Evolutionary conservation across 1,140 invertebrate species (phyloP), one percentile per base, ranked within the genome.

Genomic region (Zaprionus taronus): DNA sequence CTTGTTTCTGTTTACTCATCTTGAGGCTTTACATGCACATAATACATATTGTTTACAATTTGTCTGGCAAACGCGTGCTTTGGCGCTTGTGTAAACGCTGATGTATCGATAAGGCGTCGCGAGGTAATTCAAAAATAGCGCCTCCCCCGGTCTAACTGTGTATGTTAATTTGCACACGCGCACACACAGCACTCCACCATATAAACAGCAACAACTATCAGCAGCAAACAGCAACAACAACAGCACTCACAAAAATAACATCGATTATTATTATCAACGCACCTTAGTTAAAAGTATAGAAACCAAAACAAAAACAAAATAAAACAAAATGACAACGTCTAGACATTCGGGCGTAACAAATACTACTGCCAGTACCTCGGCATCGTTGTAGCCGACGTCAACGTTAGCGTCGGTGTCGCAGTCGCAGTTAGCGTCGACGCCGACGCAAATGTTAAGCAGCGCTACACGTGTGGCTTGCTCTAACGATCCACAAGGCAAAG

Each of bases 321-420:
- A 34, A 38, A 53, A 38, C 51, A 63, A 31, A 44, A 68, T 55
- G 66, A 85, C 79, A 77, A 80, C 82, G 85, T 89, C 81, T 90
- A 79, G 85, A 90, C 85, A 73, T 70, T 81, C 85, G 72, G 85
- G 85, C 79, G 84, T 72, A 72, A 77, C 72, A 70, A 79, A 90
- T 58, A 60, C 17, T 71, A 76, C 60, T 72, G 60, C 60, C 73
- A 65, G 44, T 11, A 55, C 3, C 28, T 24, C 20, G 17, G 20
- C 49, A 22, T 56, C 38, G 31, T 26, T 26, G 47, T 4, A 28
- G 12, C n/a, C 61, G 67, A 56, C 69, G 62, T 41, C 14, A 36
- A 15, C 47, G 57, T 41, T 38, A 17, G 24, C 15, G 58, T 20
- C 44, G 36, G n/a, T 41, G 68, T 67, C 70, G 53, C 22, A 5